Evolutionary conservation across 2,113 vertebrate species (phyloP), one percentile per base, ranked within the genome.

Genomic region (Paedocypris sp.): DNA sequence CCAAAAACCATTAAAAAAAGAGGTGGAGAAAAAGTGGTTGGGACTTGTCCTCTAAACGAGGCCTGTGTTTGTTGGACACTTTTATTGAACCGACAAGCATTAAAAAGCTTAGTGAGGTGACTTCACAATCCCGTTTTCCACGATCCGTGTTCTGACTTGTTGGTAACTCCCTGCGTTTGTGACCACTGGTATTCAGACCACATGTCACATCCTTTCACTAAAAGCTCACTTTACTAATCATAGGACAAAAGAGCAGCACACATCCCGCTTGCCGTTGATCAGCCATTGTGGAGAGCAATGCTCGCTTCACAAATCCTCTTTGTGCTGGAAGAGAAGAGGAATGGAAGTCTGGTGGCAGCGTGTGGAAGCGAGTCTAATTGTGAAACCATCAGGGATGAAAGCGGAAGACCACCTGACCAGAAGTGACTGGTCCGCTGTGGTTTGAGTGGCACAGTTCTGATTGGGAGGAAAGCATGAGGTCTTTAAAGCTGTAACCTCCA

Each of bases 211-310:
- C 8, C 39, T 46, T 63, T 20, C 29, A 13, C 38, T 35, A 43
- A n/a, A 35, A 41, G 4, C 28, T 31, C 7, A 36, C 9, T 57
- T 26, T 16, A 25, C 60, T 64, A 50, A 61, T 51, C 60, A 31
- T 26, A 49, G 56, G 49, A 64, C 62, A 51, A 45, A 62, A 38
- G 31, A 54, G 39, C 23, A 10, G 50, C 49, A 25, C 33, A 39
- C 15, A 47, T 20, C 42, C 45, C 16, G 19, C 23, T 18, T 51
- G 10, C 11, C 10, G 9, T 41, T 60, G 64, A 60, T 47, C 20
- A 36, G 48, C 15, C 19, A 18, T 51, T 60, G 48, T 60, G 16
- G 36, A 46, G 28, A 3, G 23, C 31, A 20, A 43, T 19, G 48
- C 52, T 63, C 10, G 32, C 29, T 11, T 26, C 13, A 54, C 39